Evolutionary conservation across 1,140 invertebrate genomes (phyloP), one percentile per base, ranked within the genome.

Genomic region (Eurytemora carolleeae): DNA sequence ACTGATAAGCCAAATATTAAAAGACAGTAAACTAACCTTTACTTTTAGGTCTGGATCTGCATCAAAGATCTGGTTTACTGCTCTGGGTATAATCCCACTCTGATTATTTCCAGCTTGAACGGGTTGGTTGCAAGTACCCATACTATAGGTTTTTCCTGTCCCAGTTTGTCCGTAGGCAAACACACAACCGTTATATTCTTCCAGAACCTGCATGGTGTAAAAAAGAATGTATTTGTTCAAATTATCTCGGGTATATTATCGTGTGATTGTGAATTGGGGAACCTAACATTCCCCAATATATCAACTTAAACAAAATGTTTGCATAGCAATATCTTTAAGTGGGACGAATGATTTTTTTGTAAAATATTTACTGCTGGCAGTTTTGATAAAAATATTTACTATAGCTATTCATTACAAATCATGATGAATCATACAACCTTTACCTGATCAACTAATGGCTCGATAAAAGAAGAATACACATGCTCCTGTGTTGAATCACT

Each of bases 141-240:
- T 77, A 1, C 73, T 77, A 64, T 72, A 76, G 22, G 74, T 74
- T 63, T 77, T 77, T 0, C 86, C 84, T 67, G 84, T 88, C 1
- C 86, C 86, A 0, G 87, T 89, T 73, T 90, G 87, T 0, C 87
- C 86, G 67, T 90, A 89, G 0, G 86, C 86, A 69, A 88, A 88
- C 17, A 88, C 83, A 0, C 86, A 89, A 7, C 83, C 83, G 71
- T 87, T 87, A 72, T 90, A 87, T 16, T 87, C 87, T 67, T 89
- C 85, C 18, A 89, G 70, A 1, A 89, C 84, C 24, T 86, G 85
- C 80, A 80, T 71, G 65, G 52, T 63, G 62, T 54, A 63, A 52
- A 17, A 58, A 57, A 44, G 31, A 44, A 44, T 44, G 7, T 12
- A 12, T 44, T 44, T n/a, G 7, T 44, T 12, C 7, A 44, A 44